Evolutionary conservation across 2,888 invertebrate species (phyloP).

Genomic region (Scaptomyza parva): DNA sequence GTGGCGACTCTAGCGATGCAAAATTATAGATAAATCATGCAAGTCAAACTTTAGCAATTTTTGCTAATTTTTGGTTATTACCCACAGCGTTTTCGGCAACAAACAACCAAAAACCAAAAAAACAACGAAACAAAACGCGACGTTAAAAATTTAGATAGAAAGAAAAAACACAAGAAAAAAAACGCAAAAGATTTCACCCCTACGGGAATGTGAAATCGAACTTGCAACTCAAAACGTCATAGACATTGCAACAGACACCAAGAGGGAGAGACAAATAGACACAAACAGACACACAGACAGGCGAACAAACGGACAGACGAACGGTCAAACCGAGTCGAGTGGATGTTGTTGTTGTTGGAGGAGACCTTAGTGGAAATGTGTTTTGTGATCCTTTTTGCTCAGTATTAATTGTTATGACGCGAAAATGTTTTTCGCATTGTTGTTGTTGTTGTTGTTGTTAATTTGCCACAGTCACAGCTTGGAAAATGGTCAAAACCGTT

Average conservation of each 20-base stretch:
- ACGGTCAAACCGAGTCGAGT: neutral
- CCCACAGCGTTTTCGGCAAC: slow-evolving; percentile 70
- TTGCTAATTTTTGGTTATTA: slow-evolving; percentile 81
- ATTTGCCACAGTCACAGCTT: slow-evolving; percentile 55
- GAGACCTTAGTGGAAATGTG: slow-evolving; percentile 33
- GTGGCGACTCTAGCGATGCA: slow-evolving; percentile 71
- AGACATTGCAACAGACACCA: slow-evolving; percentile 25
- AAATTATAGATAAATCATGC: slow-evolving; percentile 82
- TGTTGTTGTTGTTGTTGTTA: too few relatives aligned
- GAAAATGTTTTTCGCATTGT: slow-evolving; percentile 71
- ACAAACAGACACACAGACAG: neutral
- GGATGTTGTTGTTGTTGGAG: too few relatives aligned
- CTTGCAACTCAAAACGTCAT: slow-evolving; percentile 58
- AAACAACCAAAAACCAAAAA: slow-evolving; percentile 17
- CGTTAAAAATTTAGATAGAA: slow-evolving; percentile 23
- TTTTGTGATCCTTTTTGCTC: slow-evolving; percentile 41
- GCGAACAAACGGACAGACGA: neutral
- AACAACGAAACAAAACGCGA: slow-evolving; percentile 57
- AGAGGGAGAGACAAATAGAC: neutral
- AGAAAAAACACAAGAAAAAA: slow-evolving; percentile 34
- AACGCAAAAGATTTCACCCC: slow-evolving; percentile 76
- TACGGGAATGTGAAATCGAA: slow-evolving; percentile 81
- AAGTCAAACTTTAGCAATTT: slow-evolving; percentile 82
- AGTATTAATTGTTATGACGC: slow-evolving; percentile 75
- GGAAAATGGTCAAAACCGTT: slow-evolving; percentile 51